phyloP scores from a whole-genome alignment of 2,888 invertebrate species.

The Bibio marci region DNA sequence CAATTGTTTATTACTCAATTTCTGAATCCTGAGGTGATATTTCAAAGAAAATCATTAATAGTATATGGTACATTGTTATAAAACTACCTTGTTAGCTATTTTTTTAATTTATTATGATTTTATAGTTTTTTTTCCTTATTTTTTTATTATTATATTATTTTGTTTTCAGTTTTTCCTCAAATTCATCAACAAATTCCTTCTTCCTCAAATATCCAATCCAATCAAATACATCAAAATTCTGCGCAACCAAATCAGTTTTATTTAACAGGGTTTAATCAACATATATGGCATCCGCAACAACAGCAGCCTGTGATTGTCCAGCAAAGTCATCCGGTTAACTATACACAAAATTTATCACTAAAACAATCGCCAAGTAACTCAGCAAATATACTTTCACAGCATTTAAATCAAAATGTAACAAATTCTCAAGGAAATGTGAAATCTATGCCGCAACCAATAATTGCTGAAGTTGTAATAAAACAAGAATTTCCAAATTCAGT shows the following conservation, averaged over 20 bases:
- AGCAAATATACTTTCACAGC: too few species aligned
- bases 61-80: too few species aligned
- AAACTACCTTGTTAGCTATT: not conserved
- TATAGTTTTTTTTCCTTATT: not conserved
- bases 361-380: too few species aligned
- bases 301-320: constrained; percentile 5
- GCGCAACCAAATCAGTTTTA: constrained; percentile 5
- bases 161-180: too few species aligned
- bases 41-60: too few species aligned
- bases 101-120: not conserved
- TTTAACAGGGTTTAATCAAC: constrained; percentile 5
- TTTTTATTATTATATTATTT: not conserved
- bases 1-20: too few species aligned
- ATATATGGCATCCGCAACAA: constrained; percentile 6
- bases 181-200: too few species aligned
- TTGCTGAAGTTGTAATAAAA: constrained; percentile 1
- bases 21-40: too few species aligned
- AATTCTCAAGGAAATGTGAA: too few species aligned
- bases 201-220: not conserved
- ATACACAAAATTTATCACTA: too few species aligned
- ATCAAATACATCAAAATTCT: not conserved
- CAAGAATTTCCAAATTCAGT: not conserved
- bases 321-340: not conserved
- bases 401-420: too few species aligned
- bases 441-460: constrained; percentile 2